Percentiles rank a stretch among this genome's conserved stretches.
phyloP scores from a whole-genome alignment of 2,113 vertebrate species.

The Athene noctua region DNA sequence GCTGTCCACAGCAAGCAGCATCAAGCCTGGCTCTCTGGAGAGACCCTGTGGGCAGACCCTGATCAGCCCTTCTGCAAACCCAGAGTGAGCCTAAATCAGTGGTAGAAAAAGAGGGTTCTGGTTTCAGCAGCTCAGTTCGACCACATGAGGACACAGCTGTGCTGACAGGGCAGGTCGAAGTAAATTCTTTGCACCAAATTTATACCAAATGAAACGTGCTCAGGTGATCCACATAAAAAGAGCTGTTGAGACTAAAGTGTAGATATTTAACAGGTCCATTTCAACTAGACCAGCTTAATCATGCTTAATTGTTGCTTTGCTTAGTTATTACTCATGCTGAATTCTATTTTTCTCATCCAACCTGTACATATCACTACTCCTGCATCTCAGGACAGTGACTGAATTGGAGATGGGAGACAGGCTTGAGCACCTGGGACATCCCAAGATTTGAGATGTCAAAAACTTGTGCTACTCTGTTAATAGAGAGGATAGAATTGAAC shows the following conservation, averaged over 20 bases:
- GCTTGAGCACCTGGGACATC: not conserved
- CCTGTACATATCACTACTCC: not conserved
- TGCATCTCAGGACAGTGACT: not conserved
- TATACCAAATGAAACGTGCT: not conserved
- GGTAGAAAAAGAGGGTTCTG: not conserved
- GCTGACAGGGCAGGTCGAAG: not conserved
- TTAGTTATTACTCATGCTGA: not conserved
- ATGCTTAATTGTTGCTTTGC: not conserved
- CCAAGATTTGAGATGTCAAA: not conserved
- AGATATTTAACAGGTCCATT: not conserved
- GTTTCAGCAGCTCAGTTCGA: not conserved
- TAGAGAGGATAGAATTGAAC: not conserved
- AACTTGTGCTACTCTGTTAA: not conserved
- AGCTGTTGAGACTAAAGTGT: not conserved
- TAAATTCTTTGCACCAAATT: not conserved
- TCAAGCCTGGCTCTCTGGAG: not conserved
- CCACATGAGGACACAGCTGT: fast-evolving
- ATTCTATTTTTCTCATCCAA: not conserved
- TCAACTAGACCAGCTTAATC: not conserved
- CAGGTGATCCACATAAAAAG: not conserved
- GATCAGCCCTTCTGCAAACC: not conserved
- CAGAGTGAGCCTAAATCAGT: not conserved
- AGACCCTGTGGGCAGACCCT: not conserved
- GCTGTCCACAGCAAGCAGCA: fast-evolving
- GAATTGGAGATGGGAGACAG: not conserved